Percentiles rank a stretch among this genome's conserved stretches.
Conservation (phyloP, 2,888 invertebrate species). For the Hartigia nigra region DNA sequence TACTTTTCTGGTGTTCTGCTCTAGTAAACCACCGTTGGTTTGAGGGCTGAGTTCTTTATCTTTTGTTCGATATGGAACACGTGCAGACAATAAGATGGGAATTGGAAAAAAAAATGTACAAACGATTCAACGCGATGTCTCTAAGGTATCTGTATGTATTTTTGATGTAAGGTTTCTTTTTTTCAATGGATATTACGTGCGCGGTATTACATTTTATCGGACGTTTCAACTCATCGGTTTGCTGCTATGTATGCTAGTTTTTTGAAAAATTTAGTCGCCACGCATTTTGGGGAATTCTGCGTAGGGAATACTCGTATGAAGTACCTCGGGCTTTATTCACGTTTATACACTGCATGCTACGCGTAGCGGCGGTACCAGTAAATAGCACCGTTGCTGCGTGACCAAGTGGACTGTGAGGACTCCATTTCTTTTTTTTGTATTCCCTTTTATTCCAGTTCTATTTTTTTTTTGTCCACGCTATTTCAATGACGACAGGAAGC, state of each 20-base stretch:
- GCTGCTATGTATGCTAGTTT: neutral
- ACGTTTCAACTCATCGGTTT: neutral
- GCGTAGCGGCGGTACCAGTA: neutral
- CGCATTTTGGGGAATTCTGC: neutral
- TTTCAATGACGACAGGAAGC: constrained; percentile 15
- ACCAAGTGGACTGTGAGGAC: neutral
- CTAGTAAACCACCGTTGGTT: neutral
- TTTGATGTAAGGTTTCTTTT: neutral
- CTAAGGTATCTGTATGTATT: neutral
- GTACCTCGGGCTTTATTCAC: neutral
- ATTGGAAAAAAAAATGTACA: constrained; percentile 12
- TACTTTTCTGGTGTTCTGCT: neutral
- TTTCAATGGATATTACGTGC: neutral
- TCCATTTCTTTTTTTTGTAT: neutral
- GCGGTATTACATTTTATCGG: neutral
- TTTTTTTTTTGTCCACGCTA: neutral
- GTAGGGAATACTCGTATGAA: neutral
- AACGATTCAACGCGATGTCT: constrained; percentile 12
- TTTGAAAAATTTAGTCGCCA: neutral
- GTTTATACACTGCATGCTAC: neutral
- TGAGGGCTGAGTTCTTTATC: neutral
- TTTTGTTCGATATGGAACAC: neutral
- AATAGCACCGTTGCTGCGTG: neutral
- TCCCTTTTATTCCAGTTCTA: neutral
- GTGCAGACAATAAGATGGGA: neutral